Evolutionary conservation across 53 echinoderm and acorn worm species (phyloP).

Genomic region (Glandiceps talaboti): DNA sequence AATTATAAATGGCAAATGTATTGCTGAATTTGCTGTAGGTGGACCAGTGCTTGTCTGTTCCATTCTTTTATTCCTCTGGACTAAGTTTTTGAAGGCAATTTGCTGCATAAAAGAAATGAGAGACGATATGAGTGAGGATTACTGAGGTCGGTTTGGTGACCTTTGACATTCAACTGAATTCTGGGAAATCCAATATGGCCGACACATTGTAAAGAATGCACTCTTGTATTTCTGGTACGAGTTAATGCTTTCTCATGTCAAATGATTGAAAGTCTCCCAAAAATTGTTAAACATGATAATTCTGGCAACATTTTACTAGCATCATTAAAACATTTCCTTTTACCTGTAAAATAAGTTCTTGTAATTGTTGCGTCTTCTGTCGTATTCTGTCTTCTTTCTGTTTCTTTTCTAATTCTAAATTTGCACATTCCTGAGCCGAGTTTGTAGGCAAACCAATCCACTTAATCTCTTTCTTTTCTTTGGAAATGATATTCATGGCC

Average conservation of each 20-base stretch:
- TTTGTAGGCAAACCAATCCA: conserved; percentile 98
- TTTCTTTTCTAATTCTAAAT: conserved; percentile 80
- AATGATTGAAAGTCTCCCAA: too few species aligned
- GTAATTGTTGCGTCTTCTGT: conserved; percentile 83
- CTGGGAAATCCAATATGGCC: too few species aligned
- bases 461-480: conserved; percentile 96
- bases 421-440: conserved; percentile 88
- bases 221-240: too few species aligned
- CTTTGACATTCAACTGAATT: too few species aligned
- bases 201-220: too few species aligned
- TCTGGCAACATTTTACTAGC: too few species aligned
- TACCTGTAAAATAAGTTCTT: conserved; percentile 94
- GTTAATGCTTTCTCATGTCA: too few species aligned
- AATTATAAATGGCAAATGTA: conserved; percentile 92
- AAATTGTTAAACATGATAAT: too few species aligned
- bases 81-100: conserved; percentile 97
- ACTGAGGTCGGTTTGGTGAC: too few species aligned
- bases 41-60: conserved; percentile 47
- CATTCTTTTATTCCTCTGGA: conserved; percentile 67
- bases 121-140: too few species aligned
- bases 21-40: conserved; percentile 92
- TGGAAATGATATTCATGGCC: conserved; percentile 99
- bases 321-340: too few species aligned
- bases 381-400: conserved; percentile 77
- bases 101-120: conserved; percentile 43